A percentile compares a stretch with the other conserved stretches of the same genome.
Conservation (phyloP, 35 echinoderm and acorn worm genomes). For the Apostichopus parvimensis region DNA sequence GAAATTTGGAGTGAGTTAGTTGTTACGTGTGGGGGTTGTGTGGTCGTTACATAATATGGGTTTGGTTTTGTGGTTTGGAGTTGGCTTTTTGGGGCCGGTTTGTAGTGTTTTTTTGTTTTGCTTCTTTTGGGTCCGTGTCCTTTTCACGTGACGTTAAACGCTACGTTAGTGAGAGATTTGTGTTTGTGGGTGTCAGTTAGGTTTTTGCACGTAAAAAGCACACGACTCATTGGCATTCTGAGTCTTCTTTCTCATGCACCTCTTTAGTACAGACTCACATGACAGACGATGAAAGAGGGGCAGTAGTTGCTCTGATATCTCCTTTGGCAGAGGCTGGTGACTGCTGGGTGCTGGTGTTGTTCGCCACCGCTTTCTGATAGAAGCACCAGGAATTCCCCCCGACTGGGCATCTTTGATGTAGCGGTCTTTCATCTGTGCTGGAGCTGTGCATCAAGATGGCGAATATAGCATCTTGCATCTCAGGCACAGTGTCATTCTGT, state of each 20-base stretch:
- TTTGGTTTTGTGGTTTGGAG: too few species aligned
- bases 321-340: not conserved
- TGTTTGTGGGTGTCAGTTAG: too few species aligned
- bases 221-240: constrained; percentile 22
- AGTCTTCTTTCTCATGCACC: constrained; percentile 29
- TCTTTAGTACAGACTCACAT: not conserved
- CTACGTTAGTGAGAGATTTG: too few species aligned
- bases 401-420: not conserved
- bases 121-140: too few species aligned
- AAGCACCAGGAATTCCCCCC: constrained; percentile 1
- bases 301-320: not conserved
- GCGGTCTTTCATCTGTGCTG: constrained; percentile 12
- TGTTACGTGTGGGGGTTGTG: too few species aligned
- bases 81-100: too few species aligned
- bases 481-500: not conserved
- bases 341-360: not conserved
- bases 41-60: too few species aligned
- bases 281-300: constrained; percentile 22
- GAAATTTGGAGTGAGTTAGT: too few species aligned
- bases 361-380: not conserved
- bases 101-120: too few species aligned
- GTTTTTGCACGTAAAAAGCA: too few species aligned
- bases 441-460: not conserved
- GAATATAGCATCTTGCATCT: not conserved
- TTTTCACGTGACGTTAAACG: too few species aligned